A percentile compares a stretch with the other conserved stretches of the same genome.
Conservation (phyloP, 92 coral and sea anemone species). For the Porites rus region DNA sequence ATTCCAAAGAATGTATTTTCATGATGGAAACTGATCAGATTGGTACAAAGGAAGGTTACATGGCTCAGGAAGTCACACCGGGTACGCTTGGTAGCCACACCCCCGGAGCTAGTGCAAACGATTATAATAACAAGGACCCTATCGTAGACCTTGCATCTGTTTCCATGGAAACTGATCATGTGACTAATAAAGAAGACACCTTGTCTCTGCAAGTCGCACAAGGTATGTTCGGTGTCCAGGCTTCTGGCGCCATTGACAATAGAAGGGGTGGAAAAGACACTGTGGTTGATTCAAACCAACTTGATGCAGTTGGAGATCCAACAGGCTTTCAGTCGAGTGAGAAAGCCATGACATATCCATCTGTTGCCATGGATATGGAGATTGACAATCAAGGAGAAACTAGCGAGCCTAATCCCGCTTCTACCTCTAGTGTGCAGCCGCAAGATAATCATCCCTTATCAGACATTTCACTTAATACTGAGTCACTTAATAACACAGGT, state of each 20-base stretch:
- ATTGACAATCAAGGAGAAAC: constrained; percentile 23
- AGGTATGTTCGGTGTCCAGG: background rate
- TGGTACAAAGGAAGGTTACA: background rate
- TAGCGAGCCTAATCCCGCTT: background rate
- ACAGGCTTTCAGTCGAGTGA: background rate
- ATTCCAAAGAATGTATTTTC: background rate
- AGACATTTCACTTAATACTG: background rate
- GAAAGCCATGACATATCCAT: background rate
- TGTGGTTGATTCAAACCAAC: background rate
- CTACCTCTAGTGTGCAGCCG: background rate
- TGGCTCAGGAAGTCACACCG: constrained; percentile 18
- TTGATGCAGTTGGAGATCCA: background rate
- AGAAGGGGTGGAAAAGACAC: background rate
- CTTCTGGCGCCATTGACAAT: background rate
- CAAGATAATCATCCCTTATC: background rate
- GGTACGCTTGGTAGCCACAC: background rate
- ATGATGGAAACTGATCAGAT: constrained; percentile 47
- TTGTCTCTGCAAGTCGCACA: background rate
- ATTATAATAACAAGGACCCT: background rate
- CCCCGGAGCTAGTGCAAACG: background rate
- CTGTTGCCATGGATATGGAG: constrained; percentile 45
- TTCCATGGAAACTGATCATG: background rate
- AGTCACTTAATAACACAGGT: background rate
- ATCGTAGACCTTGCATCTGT: background rate
- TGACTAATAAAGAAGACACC: background rate